phyloP scores from a whole-genome alignment of 2,888 invertebrate species.

The Tenodera sinensis region DNA sequence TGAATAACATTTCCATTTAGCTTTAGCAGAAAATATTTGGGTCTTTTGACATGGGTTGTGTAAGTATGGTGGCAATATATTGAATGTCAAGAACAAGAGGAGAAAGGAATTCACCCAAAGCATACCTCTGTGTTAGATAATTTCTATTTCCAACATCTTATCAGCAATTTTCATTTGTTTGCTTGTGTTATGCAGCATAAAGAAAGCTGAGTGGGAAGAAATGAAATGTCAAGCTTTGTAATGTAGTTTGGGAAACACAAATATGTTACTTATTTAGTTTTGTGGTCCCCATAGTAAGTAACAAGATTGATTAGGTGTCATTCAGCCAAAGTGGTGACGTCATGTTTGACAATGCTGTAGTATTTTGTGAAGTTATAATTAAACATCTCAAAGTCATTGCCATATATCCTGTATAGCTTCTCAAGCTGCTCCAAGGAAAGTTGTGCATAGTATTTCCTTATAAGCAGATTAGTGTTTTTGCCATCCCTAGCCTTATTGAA shows the following conservation, averaged over 20 bases:
- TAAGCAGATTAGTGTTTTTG: conserved; percentile 48
- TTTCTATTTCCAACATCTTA: neutral
- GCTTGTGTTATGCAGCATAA: neutral
- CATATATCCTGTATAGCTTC: conserved; percentile 59
- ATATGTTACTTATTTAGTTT: neutral
- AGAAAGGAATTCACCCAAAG: neutral
- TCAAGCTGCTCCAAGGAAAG: conserved; percentile 53
- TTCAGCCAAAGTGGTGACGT: neutral
- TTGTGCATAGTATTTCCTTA: conserved; percentile 50
- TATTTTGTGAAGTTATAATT: conserved; percentile 54
- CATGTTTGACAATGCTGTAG: conserved; percentile 21
- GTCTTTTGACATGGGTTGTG: no score
- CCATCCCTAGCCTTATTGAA: conserved; percentile 44
- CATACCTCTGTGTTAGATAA: neutral
- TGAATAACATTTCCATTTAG: no score
- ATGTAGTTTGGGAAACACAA: neutral
- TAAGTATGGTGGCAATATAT: no score
- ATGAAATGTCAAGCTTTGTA: neutral
- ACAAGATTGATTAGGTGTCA: neutral
- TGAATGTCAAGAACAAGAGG: neutral
- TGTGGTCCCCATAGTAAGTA: neutral
- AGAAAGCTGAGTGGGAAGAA: neutral
- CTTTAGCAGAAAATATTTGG: no score
- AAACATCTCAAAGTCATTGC: conserved; percentile 66
- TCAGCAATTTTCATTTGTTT: neutral